These are phyloP conservation scores for Ptiloglossa arizonensis DNA, from an alignment of 1,140 invertebrate genomes.

Conservation along the genomic window DNA sequence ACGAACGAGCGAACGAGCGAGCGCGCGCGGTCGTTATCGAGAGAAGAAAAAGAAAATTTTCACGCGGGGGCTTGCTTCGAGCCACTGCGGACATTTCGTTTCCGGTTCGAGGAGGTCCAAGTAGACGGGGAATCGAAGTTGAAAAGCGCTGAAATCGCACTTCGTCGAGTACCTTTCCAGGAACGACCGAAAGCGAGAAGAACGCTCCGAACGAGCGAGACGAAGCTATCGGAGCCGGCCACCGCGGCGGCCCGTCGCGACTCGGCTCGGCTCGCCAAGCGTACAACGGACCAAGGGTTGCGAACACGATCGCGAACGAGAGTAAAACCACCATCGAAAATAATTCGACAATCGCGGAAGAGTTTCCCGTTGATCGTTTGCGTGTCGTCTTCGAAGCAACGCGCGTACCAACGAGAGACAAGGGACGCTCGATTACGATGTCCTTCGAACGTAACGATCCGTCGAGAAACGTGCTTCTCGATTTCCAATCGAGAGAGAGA, in stretches of 20 bases:
- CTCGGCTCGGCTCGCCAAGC: too few species aligned
- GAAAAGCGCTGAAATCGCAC: conserved; percentile 65
- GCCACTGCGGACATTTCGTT: conserved; percentile 56
- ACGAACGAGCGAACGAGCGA: too few species aligned
- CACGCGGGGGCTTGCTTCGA: conserved; percentile 14
- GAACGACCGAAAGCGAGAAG: too few species aligned
- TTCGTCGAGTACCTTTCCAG: conserved; percentile 49
- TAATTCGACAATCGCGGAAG: conserved; percentile 38
- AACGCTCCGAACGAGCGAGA: conserved; percentile 16
- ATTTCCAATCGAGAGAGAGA: conserved; percentile 44
- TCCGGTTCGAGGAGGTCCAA: conserved; percentile 50
- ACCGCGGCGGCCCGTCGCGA: too few species aligned
- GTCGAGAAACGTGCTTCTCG: conserved; percentile 31
- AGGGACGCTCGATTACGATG: conserved; percentile 36
- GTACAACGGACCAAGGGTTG: too few species aligned
- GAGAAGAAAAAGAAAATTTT: conserved; percentile 9
- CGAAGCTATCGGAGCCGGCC: conserved; percentile 43
- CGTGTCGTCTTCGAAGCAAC: too few species aligned
- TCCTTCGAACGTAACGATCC: conserved; percentile 39
- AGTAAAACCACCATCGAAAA: not conserved
- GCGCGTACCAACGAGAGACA: conserved; percentile 1
- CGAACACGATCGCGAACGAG: not conserved
- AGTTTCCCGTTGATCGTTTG: not conserved
- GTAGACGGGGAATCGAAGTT: conserved; percentile 39
- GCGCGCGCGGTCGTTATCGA: conserved; percentile 9